Conservation (phyloP, 1,140 invertebrate genomes). For the Anagrus nilaparvatae region DNA sequence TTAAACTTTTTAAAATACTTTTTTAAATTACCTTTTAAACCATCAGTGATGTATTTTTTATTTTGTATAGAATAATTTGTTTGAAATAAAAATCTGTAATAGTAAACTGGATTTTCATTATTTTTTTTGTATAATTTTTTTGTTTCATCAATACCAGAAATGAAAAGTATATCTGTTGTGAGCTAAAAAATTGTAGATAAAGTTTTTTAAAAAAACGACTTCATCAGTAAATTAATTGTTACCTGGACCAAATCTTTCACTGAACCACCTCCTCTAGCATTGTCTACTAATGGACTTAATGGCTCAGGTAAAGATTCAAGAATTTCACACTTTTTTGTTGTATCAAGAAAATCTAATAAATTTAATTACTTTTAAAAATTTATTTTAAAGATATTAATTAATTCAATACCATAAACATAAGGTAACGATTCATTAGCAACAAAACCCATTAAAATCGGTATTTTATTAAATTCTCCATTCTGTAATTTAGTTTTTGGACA, state of each 20-base stretch:
- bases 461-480: conserved; percentile 40
- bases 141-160: conserved; percentile 14
- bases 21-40: conserved; percentile 12
- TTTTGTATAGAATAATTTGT: conserved; percentile 14
- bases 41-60: neutral
- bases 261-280: neutral
- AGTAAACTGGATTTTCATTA: conserved; percentile 14
- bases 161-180: conserved; percentile 6
- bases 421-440: conserved; percentile 47
- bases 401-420: conserved; percentile 38
- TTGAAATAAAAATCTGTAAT: conserved; percentile 18
- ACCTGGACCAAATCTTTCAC: neutral
- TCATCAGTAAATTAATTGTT: neutral
- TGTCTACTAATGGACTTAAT: neutral
- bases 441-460: conserved; percentile 47
- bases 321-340: neutral
- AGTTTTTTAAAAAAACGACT: neutral
- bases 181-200: conserved; percentile 8
- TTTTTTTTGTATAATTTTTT: conserved; percentile 8
- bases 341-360: neutral
- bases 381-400: neutral
- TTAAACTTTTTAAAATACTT: conserved; percentile 20
- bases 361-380: neutral
- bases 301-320: neutral
- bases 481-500: conserved; percentile 42